Base-by-base conservation (phyloP, 2,113 vertebrate species). In the Cavia aperea region DNA sequence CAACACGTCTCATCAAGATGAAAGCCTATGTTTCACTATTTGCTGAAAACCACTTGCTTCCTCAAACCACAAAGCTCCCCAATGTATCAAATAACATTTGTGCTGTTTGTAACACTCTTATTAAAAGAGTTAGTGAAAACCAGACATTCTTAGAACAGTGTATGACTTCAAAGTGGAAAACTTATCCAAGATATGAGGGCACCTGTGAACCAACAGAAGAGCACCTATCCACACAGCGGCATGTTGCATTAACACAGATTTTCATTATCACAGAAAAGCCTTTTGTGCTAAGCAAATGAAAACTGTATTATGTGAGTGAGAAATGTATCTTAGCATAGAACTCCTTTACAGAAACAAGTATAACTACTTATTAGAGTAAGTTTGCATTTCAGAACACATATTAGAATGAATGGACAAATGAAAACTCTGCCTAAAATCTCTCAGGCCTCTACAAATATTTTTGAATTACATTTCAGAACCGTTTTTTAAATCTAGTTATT, bases 221-320 rank as follows among this genome's bases (percentile, higher is more conserved):
- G 70, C 19, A 24, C n/a, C n/a, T 75, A 13, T 79, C 77, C 95
- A 29, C 63, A 68, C 12, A 60, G n/a, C 70, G 94, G 21, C 49
- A 75, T n/a, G 2, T 75, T 58, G 33, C 33, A 62, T 18, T 86
- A 58, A 39, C 60, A 1, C 19, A 81, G 68, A 88, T 63, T 75
- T 43, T 70, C 16, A 90, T 51, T n/a, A 36, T 14, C 70, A 65
- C 26, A 89, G 54, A 24, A 96, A 97, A 19, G 9, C 0, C 4
- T 0, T 19, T 54, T 8, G 11, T 85, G 81, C 6, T 94, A 83
- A 60, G 24, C 31, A 82, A 23, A 88, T 96, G 89, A 15, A 36
- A 89, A 13, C 33, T 0, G 0, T 68, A 12, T 88, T 66, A 21
- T 24, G 10, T 0, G 0, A 0, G 0, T 77, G 29, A 58, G 60